phyloP scores from a whole-genome alignment of 2,113 vertebrate species.

The Ellobius talpinus region DNA sequence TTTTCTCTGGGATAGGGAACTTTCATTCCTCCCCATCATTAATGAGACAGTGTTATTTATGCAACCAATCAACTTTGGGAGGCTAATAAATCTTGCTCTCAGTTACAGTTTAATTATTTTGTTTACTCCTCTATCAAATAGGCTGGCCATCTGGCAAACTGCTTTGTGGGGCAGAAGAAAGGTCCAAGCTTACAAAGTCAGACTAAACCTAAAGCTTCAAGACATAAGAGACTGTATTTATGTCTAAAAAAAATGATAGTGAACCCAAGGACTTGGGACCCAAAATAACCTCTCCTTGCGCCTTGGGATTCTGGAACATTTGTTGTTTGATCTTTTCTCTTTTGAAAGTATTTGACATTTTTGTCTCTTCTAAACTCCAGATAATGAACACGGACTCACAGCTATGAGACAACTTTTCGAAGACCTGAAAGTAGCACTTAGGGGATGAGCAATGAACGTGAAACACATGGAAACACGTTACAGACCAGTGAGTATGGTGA shows the following conservation, averaged over 20 bases:
- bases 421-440: not conserved
- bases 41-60: not conserved
- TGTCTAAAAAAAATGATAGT: not conserved
- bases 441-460: not conserved
- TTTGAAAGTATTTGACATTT: conserved; percentile 7
- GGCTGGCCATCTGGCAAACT: not conserved
- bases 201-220: not conserved
- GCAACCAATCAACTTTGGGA: not conserved
- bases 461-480: not conserved
- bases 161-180: not conserved
- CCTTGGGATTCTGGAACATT: not conserved
- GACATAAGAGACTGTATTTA: not conserved
- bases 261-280: not conserved
- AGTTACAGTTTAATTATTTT: conserved; percentile 36
- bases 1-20: not conserved
- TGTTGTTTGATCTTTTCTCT: conserved; percentile 30
- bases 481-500: not conserved
- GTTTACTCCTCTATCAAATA: not conserved
- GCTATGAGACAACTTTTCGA: not conserved
- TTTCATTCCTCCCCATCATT: not conserved
- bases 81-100: not conserved
- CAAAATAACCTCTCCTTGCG: not conserved
- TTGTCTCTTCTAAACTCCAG: conserved; percentile 38
- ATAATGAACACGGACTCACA: not conserved
- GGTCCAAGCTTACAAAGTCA: not conserved